These are phyloP conservation scores for Chlorospingus flavigularis DNA, from an alignment of 2,797 vertebrate species.

Conservation along the genomic window DNA sequence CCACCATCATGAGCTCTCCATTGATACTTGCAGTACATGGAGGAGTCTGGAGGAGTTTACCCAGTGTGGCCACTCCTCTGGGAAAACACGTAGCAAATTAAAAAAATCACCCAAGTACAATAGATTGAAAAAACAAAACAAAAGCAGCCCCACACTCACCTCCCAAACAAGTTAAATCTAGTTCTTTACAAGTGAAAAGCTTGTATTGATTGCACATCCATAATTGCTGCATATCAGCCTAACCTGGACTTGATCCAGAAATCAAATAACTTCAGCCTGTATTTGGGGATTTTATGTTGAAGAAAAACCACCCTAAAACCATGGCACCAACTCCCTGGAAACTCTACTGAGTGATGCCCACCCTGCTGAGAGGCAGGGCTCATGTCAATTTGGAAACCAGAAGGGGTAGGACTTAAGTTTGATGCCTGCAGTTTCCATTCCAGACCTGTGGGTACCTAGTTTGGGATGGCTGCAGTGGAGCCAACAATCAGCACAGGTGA, in stretches of 20 bases:
- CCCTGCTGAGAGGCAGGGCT: neutral
- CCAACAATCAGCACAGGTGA: neutral
- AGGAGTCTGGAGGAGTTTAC: neutral
- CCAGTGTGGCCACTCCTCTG: neutral
- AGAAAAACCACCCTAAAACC: neutral
- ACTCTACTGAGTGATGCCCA: neutral
- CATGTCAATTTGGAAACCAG: neutral
- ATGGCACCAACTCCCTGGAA: neutral
- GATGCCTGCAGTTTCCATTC: neutral
- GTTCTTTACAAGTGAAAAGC: neutral
- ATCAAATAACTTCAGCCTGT: neutral
- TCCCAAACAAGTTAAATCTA: neutral
- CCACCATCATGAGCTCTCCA: neutral
- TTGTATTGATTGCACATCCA: neutral
- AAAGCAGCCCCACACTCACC: neutral
- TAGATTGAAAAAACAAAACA: rapidly evolving
- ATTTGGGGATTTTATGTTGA: neutral
- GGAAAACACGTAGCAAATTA: neutral
- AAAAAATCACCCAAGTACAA: neutral
- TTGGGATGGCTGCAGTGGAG: neutral
- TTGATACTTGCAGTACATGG: neutral
- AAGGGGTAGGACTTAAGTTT: neutral
- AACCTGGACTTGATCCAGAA: neutral
- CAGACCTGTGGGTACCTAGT: neutral
- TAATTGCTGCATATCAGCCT: neutral